Base-by-base conservation (phyloP, 2,113 vertebrate species). In the Salvelinus namaycush region DNA sequence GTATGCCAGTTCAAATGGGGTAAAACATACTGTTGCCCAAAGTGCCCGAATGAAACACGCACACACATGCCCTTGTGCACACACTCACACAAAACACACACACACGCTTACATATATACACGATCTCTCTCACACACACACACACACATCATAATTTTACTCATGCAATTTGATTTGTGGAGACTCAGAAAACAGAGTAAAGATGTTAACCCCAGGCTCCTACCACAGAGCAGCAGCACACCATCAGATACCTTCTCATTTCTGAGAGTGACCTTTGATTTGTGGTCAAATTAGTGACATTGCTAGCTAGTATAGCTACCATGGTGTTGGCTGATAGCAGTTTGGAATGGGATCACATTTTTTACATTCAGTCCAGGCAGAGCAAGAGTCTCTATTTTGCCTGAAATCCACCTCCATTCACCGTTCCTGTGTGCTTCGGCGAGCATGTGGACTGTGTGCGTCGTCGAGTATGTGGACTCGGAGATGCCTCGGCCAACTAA, bases 1-100 rank as follows among this genome's bases (percentile, higher is more conserved):
- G 87, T 76, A 87, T 83, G 64, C 70, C 22, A 77, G 29, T 29
- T 49, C 39, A 62, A 60, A 83, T 73, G n/a, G 69, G 73, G 77
- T 72, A 82, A 14, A 29, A 18, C 34, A 34, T 34, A 29, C 65
- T 29, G 65, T 67, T 22, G 57, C 20, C 29, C 27, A 16, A 68
- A 16, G 64, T 66, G 26, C 51, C 16, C 16, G 16, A 54, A 54
- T 54, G 12, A 4, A 8, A 18, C 51, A 54, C 51, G 2, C 4
- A 54, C 51, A 14, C 14, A 12, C 51, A 18, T 54, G 26, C 27
- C 27, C 64, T 26, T 66, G 26, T 68, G 31, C 18, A 44, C 29
- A 69, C 34, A 20, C 18, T n/a, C 16, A 48, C 11, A 9, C 62
- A 26, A 64, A 78, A 57, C 66, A 78, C 76, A 83, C 74, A 81